phyloP scores from a whole-genome alignment of 2,888 invertebrate genomes.

The Papilio demoleus region DNA sequence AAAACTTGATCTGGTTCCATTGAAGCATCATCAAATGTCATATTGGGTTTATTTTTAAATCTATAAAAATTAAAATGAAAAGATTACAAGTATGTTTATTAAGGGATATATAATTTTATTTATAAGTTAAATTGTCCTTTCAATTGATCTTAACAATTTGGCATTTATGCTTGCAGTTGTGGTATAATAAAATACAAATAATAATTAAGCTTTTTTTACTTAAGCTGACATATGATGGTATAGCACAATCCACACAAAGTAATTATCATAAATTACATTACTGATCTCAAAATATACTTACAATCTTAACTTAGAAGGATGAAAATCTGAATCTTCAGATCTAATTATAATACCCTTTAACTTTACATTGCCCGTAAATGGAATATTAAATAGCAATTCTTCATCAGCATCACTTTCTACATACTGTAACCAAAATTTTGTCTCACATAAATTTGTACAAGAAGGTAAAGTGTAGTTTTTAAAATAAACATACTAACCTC shows the following conservation, averaged over 20 bases:
- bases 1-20: constrained; percentile 93
- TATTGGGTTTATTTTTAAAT: constrained; percentile 95
- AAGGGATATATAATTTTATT: too few species aligned
- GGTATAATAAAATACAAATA: background rate
- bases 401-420: constrained; percentile 98
- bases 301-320: constrained; percentile 94
- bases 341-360: constrained; percentile 96
- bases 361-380: constrained; percentile 97
- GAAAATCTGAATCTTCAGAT: constrained; percentile 93
- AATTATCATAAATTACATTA: background rate
- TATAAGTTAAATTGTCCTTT: background rate
- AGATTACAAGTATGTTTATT: too few species aligned
- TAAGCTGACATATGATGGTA: too few species aligned
- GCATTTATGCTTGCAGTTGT: background rate
- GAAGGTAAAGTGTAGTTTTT: background rate
- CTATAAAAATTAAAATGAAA: constrained; percentile 76
- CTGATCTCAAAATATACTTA: constrained; percentile 77
- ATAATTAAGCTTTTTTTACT: background rate
- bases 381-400: constrained; percentile 97
- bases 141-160: too few species aligned
- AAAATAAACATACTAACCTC: constrained; percentile 81
- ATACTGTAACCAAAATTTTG: constrained; percentile 83
- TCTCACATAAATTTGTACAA: background rate
- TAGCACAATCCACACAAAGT: background rate
- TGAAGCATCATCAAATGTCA: constrained; percentile 96